These are phyloP conservation scores for Enteromius viviparus DNA, from an alignment of 2,797 vertebrate genomes.

Conservation along the genomic window DNA sequence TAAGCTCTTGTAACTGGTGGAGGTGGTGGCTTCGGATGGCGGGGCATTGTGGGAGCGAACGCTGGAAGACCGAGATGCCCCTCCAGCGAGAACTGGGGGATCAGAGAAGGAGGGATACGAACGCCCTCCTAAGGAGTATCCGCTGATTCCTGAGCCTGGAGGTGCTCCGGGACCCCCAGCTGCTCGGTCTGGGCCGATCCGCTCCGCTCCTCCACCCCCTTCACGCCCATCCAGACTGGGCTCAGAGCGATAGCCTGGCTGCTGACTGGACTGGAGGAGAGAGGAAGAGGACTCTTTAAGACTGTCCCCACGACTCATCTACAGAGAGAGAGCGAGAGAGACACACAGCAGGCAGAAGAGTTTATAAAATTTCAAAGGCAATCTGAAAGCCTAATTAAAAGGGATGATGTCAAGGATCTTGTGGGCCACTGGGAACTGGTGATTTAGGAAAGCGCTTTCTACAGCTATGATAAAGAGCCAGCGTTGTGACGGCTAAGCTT, in stretches of 20 bases:
- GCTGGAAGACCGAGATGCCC: constrained; percentile 86
- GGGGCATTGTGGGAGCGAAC: constrained; percentile 81
- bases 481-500: constrained; percentile 5
- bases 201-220: constrained; percentile 63
- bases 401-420: background rate
- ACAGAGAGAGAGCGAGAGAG: background rate
- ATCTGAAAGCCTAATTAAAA: constrained; percentile 13
- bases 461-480: constrained; percentile 14
- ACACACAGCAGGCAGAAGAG: constrained; percentile 47
- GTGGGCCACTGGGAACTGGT: constrained; percentile 1
- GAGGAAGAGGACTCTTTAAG: constrained; percentile 87
- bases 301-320: constrained; percentile 92
- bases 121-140: constrained; percentile 76
- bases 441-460: constrained; percentile 1
- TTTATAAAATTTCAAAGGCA: constrained; percentile 50
- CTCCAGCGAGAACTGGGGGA: constrained; percentile 80
- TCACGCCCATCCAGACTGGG: constrained; percentile 87
- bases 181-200: constrained; percentile 55
- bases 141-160: constrained; percentile 69
- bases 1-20: constrained; percentile 93
- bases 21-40: constrained; percentile 83
- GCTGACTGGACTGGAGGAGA: constrained; percentile 85
- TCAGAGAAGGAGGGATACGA: constrained; percentile 87
- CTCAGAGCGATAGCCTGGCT: constrained; percentile 90
- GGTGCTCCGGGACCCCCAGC: constrained; percentile 51